phyloP scores from a whole-genome alignment of 2,113 vertebrate species.

The Ictalurus furcatus region DNA sequence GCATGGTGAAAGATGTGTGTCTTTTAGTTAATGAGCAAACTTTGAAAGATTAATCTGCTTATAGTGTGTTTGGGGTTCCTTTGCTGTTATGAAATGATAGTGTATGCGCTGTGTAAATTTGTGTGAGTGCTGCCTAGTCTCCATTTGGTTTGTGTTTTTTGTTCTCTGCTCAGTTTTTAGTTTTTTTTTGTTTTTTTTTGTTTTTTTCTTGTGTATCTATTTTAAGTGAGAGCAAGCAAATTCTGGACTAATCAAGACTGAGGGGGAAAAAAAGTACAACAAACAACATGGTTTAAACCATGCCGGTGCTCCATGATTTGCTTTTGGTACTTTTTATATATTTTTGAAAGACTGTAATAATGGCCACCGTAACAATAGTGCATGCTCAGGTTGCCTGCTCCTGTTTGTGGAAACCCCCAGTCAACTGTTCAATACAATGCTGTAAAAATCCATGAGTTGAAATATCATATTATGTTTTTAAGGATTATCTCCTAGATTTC shows the following conservation, averaged over 20 bases:
- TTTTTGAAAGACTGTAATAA: constrained; percentile 69
- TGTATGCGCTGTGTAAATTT: not conserved
- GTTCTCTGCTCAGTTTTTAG: not conserved
- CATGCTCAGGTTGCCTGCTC: constrained; percentile 63
- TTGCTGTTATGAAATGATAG: not conserved
- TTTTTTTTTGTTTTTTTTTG: rapidly evolving
- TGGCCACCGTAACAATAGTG: constrained; percentile 60
- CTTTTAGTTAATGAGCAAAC: not conserved
- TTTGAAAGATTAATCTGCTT: no score
- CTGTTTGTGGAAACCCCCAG: constrained; percentile 71
- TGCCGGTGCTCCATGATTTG: constrained; percentile 51
- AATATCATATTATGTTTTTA: not conserved
- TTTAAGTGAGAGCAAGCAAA: no score
- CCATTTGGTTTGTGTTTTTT: not conserved
- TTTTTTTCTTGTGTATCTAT: not conserved
- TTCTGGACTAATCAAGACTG: not conserved
- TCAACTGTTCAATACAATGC: constrained; percentile 58
- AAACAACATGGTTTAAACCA: not conserved
- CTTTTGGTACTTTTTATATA: constrained; percentile 64
- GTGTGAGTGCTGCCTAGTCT: not conserved
- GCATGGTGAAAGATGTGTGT: not conserved
- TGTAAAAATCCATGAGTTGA: not conserved
- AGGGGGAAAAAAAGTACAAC: no score
- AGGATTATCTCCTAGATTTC: not conserved
- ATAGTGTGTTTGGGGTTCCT: no score